Conservation (phyloP, 2,113 vertebrate genomes). For the Antigone vipio region DNA sequence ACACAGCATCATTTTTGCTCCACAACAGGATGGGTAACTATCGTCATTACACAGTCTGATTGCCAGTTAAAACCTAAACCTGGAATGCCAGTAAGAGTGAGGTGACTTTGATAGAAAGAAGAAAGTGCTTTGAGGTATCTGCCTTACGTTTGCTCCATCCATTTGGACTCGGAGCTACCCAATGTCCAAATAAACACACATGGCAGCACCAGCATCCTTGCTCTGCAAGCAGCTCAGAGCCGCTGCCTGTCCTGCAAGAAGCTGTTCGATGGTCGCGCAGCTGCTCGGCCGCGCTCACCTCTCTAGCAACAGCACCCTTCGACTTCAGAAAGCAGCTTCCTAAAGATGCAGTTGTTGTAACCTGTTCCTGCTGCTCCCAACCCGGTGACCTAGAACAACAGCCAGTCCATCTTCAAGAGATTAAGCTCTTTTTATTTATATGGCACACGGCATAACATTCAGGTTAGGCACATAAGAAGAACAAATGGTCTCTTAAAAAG, state of each 20-base stretch:
- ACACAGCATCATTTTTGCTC: not conserved
- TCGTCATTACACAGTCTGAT: not conserved
- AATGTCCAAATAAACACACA: not conserved
- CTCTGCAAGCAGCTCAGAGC: not conserved
- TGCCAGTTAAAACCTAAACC: not conserved
- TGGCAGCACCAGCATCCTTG: not conserved
- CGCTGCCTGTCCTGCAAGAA: not conserved
- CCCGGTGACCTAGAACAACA: not conserved
- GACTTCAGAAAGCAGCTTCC: not conserved
- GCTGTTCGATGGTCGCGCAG: not conserved
- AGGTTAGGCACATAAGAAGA: constrained; percentile 55
- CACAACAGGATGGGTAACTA: not conserved
- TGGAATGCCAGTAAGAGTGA: not conserved
- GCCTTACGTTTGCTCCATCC: not conserved
- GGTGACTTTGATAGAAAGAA: not conserved
- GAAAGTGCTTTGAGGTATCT: not conserved
- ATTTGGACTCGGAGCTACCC: not conserved
- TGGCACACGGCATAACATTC: not conserved
- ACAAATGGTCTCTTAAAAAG: constrained; percentile 63
- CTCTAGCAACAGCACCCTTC: not conserved
- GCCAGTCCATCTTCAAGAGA: constrained; percentile 34
- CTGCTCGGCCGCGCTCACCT: not conserved
- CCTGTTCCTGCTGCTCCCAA: not conserved
- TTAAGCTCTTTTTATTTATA: constrained; percentile 16
- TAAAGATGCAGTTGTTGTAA: not conserved